Base-by-base conservation (phyloP, 2,888 invertebrate genomes). In the Atherix ibis region DNA sequence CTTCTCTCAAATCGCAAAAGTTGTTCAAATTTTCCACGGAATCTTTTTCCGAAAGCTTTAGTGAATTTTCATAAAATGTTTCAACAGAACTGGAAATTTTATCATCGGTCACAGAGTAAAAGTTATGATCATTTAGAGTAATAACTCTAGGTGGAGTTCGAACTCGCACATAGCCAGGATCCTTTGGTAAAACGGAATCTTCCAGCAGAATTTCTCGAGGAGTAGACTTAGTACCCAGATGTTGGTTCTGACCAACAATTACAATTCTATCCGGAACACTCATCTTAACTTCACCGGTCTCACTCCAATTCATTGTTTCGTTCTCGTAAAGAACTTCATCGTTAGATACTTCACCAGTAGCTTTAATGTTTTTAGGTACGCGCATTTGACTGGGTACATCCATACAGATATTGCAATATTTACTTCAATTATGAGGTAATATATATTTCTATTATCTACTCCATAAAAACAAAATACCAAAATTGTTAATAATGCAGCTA, bases 241-340 rank as follows among this genome's bases (percentile, higher is more conserved):
- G 73, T 54, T 76, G 73, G 49, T 74, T 73, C 58, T 76, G 74
- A 54, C 92, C 92, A 48, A 81, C 71, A 30, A 92, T 81, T 45
- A 92, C 68, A 56, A 94, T 92, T 52, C 89, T 73, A 52, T 92
- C 92, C 3, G 92, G 92, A 24, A 94, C 91, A 52, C 79, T 79
- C 92, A 92, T 92, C 47, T 81, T 78, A 56, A 82, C 76, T 61
- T 80, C 81, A 47, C 84, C 82, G 48, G 68, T 67, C 53, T 71
- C 70, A 45, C 68, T 67, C 77, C 77, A 78, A 40, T 64, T 64
- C 41, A 72, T 70, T 33, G 53, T 43, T 1, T 57, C 59, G 35
- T 67, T 61, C 43, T 74, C 73, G 54, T 74, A 72, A 6, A 71
- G 64, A n/a, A 65, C 51, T 34, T 81, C 76, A 35, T 75, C 72